phyloP scores from a whole-genome alignment of 2,888 invertebrate genomes.

The Rhopalosiphum nymphaeae region DNA sequence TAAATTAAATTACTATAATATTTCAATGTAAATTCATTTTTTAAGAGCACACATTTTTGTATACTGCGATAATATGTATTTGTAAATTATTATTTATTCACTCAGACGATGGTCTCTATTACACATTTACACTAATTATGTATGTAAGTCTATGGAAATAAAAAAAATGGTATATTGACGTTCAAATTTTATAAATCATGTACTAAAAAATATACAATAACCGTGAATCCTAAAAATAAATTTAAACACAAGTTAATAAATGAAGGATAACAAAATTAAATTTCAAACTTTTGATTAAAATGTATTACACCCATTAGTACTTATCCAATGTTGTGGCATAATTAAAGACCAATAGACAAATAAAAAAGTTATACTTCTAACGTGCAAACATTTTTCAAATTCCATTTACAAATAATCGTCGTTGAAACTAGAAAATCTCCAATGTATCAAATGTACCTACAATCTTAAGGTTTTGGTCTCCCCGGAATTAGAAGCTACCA shows the following conservation, averaged over 20 bases:
- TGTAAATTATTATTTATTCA: not conserved
- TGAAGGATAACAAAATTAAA: not conserved
- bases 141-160: not conserved
- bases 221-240: not conserved
- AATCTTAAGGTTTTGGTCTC: too few relatives aligned
- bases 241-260: slow-evolving; percentile 10
- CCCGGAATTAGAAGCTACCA: too few relatives aligned
- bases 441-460: too few relatives aligned
- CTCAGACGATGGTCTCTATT: not conserved
- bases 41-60: not conserved
- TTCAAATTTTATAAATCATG: not conserved
- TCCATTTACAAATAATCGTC: not conserved
- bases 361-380: not conserved
- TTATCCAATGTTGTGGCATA: not conserved
- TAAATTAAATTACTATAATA: not conserved
- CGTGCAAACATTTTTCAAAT: not conserved
- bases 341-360: not conserved
- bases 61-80: not conserved
- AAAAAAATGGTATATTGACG: not conserved
- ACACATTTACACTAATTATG: too few relatives aligned
- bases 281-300: not conserved
- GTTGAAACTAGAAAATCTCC: too few relatives aligned
- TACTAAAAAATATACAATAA: not conserved
- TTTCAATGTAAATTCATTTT: not conserved
- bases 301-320: not conserved